phyloP scores from a whole-genome alignment of 2,888 invertebrate genomes.

The Synergus itoensis region DNA sequence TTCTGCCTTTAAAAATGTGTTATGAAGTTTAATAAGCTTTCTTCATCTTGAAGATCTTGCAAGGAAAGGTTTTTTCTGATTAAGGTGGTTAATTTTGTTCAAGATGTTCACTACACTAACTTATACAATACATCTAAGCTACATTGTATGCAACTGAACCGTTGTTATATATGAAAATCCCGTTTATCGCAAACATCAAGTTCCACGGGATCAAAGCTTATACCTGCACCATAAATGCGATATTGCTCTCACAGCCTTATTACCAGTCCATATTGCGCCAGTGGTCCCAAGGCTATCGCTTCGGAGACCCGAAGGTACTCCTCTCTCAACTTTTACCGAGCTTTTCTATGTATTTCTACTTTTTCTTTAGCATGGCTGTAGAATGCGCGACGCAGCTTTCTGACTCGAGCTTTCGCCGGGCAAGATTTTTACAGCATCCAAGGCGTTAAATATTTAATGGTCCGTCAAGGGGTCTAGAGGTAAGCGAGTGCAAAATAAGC shows the following conservation, averaged over 20 bases:
- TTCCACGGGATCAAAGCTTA: slow-evolving; percentile 61
- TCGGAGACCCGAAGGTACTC: slow-evolving; percentile 26
- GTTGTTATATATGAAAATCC: slow-evolving; percentile 55
- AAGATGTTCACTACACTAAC: slow-evolving; percentile 27
- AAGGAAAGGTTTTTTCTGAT: slow-evolving; percentile 2
- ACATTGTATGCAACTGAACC: slow-evolving; percentile 50
- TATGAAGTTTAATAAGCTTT: slow-evolving; percentile 3
- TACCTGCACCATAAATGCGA: slow-evolving; percentile 62
- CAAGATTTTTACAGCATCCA: slow-evolving; percentile 63
- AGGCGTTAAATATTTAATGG: slow-evolving; percentile 69
- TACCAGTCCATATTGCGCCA: slow-evolving; percentile 61
- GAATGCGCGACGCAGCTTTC: slow-evolving; percentile 14
- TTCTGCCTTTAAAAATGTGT: too few species aligned
- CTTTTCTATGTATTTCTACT: neutral
- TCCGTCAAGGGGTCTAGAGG: slow-evolving; percentile 46
- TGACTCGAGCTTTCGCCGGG: slow-evolving; percentile 40
- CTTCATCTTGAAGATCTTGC: neutral
- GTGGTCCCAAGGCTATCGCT: slow-evolving; percentile 49
- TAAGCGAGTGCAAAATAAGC: slow-evolving; percentile 60
- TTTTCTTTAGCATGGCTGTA: neutral
- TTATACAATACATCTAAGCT: neutral
- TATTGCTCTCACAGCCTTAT: slow-evolving; percentile 63
- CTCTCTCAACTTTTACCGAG: slow-evolving; percentile 18
- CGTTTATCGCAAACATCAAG: slow-evolving; percentile 62
- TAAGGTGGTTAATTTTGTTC: slow-evolving; percentile 26